These are phyloP conservation scores for Mesorhabditis sp. DNA, from an alignment of 2,888 invertebrate species.

Conservation along the genomic window DNA sequence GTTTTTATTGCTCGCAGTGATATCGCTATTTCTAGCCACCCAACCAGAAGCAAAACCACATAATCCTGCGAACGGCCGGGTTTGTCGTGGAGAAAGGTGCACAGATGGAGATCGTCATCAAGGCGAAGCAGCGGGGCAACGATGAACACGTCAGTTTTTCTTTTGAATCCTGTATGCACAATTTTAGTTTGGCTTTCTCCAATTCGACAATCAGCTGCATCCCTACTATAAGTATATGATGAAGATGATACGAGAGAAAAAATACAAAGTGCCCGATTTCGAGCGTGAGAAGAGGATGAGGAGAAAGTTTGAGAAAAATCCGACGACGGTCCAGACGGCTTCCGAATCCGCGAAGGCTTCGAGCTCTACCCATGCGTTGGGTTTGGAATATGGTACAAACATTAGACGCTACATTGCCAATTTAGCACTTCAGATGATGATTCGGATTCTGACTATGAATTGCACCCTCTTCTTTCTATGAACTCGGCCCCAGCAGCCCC, in stretches of 20 bases:
- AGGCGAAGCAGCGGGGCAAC: slow-evolving; percentile 78
- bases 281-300: slow-evolving; percentile 18
- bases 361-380: too few relatives aligned
- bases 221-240: slow-evolving; percentile 78
- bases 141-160: slow-evolving; percentile 25
- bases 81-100: slow-evolving; percentile 69
- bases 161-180: neutral
- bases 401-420: too few relatives aligned
- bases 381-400: too few relatives aligned
- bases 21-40: slow-evolving; percentile 37
- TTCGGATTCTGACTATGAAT: slow-evolving; percentile 37
- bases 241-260: slow-evolving; percentile 59
- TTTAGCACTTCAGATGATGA: slow-evolving; percentile 17
- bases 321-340: neutral
- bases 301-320: slow-evolving; percentile 14
- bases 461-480: slow-evolving; percentile 32
- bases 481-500: too few relatives aligned
- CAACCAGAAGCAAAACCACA: slow-evolving; percentile 61
- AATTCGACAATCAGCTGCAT: slow-evolving; percentile 78
- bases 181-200: slow-evolving; percentile 82
- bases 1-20: slow-evolving; percentile 8
- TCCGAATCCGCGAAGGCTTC: neutral
- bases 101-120: slow-evolving; percentile 97
- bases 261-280: slow-evolving; percentile 52
- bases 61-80: slow-evolving; percentile 80